phyloP scores from a whole-genome alignment of 2,113 vertebrate species.

The Gobius niger region DNA sequence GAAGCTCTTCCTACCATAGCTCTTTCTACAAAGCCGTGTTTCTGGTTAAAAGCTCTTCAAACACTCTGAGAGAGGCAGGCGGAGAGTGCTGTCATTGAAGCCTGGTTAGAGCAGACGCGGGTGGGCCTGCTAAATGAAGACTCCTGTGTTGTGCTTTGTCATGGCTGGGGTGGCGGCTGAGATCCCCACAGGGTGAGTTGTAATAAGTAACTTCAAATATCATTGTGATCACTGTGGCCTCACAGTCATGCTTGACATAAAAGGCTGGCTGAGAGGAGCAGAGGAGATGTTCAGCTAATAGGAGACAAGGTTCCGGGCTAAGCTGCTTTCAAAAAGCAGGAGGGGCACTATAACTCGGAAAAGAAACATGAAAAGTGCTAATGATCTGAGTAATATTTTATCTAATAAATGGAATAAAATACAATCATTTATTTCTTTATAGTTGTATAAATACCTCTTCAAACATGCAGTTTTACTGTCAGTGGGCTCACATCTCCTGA shows the following conservation, averaged over 20 bases:
- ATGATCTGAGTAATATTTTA: too few species aligned
- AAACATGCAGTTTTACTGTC: too few species aligned
- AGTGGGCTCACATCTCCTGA: too few species aligned
- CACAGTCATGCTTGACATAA: constrained; percentile 16
- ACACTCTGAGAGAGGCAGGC: not conserved
- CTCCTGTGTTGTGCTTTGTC: constrained; percentile 15
- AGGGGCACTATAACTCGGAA: constrained; percentile 12
- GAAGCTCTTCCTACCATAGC: not conserved
- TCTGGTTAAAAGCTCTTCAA: constrained; percentile 11
- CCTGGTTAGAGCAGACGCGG: constrained; percentile 12
- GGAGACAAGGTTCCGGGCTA: not conserved
- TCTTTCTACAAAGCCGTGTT: not conserved
- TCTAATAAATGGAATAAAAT: too few species aligned
- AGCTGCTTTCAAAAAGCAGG: constrained; percentile 27
- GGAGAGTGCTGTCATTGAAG: constrained; percentile 12
- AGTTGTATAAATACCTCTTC: too few species aligned
- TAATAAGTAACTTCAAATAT: constrained; percentile 48
- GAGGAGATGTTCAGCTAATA: constrained; percentile 22
- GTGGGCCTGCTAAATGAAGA: constrained; percentile 34
- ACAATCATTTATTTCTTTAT: too few species aligned
- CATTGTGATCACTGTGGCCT: constrained; percentile 30
- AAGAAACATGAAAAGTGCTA: not conserved
- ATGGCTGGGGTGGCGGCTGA: constrained; percentile 24
- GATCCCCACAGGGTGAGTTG: constrained; percentile 26
- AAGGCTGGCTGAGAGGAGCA: constrained; percentile 21